Evolutionary conservation across 2,113 vertebrate species (phyloP), one percentile per base, ranked within the genome.

Genomic region (Chitala chitala): DNA sequence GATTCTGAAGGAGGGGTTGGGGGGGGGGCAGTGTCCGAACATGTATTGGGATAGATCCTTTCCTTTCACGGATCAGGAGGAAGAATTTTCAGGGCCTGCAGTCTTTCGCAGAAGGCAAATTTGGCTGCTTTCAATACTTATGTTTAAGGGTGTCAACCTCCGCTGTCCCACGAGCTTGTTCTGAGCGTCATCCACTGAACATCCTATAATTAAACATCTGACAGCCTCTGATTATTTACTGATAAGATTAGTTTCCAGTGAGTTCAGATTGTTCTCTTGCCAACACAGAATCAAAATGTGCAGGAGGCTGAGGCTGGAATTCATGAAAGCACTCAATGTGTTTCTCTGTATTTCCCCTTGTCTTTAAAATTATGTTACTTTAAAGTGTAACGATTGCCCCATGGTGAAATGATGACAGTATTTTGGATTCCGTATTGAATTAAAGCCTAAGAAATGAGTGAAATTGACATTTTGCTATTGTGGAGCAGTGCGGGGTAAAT

Each of bases 161-260:
- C 38, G 29, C 33, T 38, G 15, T 26, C 13, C 6, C 51, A 69
- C 33, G 42, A 69, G 71, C 58, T n/a, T n/a, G n/a, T 48, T 68
- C 61, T 36, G 40, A 61, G 76, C 31, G 42, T 84, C 83, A 64
- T 73, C 36, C 24, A 59, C 48, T 59, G 59, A 79, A 78, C 79
- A 82, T 69, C 78, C 80, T 84, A 77, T 83, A 84, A 86, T 86
- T 80, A 81, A 77, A 70, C 76, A 77, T 75, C 81, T 87, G 84
- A 87, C 85, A 89, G 79, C 79, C 76, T 76, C 73, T 81, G 65
- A 87, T 87, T 87, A 88, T 75, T 79, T 77, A 68, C 77, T 74
- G 75, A 85, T 82, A 79, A 66, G 77, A 85, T 88, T 84, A 84
- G 86, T 84, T 87, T 86, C 78, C 79, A 80, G 77, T 66, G 77